A percentile compares a stretch with the other conserved stretches of the same genome.
Evolutionary conservation across 2,888 invertebrate genomes (phyloP).

Genomic region (Chaitophorus viminalis): DNA sequence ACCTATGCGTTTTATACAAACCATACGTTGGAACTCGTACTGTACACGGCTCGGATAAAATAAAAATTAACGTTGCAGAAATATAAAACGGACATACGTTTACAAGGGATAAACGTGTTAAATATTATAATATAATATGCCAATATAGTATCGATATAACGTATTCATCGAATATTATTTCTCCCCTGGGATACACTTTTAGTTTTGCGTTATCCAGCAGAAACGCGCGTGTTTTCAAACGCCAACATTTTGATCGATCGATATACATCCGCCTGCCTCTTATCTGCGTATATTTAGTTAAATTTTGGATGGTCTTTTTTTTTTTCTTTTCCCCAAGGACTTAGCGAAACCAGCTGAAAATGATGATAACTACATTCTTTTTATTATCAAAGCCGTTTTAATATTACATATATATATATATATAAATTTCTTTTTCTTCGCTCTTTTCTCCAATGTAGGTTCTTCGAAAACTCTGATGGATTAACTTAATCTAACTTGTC

Average conservation of each 20-base stretch:
- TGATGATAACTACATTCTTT: background rate
- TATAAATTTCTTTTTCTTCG: background rate
- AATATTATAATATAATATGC: background rate
- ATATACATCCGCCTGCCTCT: background rate
- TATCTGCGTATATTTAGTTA: background rate
- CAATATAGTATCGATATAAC: background rate
- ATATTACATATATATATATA: background rate
- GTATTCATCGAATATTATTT: background rate
- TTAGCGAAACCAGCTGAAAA: background rate
- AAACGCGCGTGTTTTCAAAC: background rate
- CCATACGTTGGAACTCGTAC: too few relatives aligned
- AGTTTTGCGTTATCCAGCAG: background rate
- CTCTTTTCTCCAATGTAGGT: background rate
- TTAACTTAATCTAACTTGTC: slow-evolving; percentile 12
- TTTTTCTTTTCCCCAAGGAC: background rate
- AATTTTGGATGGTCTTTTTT: background rate
- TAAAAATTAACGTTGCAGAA: background rate
- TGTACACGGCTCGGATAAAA: background rate
- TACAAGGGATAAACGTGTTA: background rate
- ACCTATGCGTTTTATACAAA: background rate
- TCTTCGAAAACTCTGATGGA: background rate
- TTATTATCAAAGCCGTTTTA: background rate
- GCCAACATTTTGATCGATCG: slow-evolving; percentile 33
- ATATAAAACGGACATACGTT: background rate
- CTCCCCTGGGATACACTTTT: background rate